Evolutionary conservation across 92 coral and sea anemone species (phyloP).

Genomic region (Galaxea fascicularis): DNA sequence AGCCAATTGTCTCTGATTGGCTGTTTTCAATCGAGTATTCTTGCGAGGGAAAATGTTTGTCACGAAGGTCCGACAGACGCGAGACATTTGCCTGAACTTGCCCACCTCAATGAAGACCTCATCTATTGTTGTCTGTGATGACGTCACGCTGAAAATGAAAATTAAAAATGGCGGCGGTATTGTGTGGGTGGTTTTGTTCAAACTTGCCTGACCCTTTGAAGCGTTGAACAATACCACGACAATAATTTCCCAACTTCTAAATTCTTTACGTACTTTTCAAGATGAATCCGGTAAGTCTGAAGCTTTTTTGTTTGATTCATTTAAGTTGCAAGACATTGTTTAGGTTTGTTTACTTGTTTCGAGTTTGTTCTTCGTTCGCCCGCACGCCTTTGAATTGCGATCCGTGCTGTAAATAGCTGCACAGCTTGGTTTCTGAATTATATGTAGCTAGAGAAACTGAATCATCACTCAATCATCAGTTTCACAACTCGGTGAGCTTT

Average conservation of each 20-base stretch:
- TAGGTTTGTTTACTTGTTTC: too few species aligned
- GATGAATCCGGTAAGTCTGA: slow-evolving; percentile 2
- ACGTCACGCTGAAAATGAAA: not conserved
- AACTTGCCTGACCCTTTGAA: slow-evolving; percentile 21
- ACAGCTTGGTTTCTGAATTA: too few species aligned
- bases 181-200: slow-evolving; percentile 19
- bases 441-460: too few species aligned
- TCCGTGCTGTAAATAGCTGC: too few species aligned
- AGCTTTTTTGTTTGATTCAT: not conserved
- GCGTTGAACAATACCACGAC: not conserved
- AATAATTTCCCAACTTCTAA: not conserved
- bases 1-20: slow-evolving; percentile 55
- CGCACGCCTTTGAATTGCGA: too few species aligned
- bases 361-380: too few species aligned
- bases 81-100: slow-evolving; percentile 32
- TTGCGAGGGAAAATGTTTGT: slow-evolving; percentile 48
- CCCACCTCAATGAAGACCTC: too few species aligned
- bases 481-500: too few species aligned
- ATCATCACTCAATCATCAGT: too few species aligned
- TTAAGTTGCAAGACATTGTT: not conserved
- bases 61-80: slow-evolving; percentile 37
- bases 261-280: not conserved
- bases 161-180: slow-evolving; percentile 21
- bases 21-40: slow-evolving; percentile 14
- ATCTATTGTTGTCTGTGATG: slow-evolving; percentile 23